phyloP scores from a whole-genome alignment of 2,797 vertebrate genomes.

The Balearica regulorum region DNA sequence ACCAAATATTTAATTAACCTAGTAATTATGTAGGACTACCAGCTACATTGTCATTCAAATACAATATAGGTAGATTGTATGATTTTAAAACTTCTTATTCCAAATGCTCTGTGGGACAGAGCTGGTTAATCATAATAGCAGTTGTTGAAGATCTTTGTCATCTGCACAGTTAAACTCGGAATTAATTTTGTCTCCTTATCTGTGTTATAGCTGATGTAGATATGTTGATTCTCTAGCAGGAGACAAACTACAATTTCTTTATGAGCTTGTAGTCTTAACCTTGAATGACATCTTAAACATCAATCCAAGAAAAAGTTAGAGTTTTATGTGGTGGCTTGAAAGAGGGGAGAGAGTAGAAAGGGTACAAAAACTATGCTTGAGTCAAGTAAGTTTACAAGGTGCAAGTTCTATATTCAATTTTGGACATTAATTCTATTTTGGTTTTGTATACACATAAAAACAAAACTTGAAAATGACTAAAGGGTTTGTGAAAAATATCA shows the following conservation, averaged over 20 bases:
- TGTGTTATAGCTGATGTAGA: background rate
- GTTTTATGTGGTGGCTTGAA: background rate
- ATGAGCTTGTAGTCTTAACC: background rate
- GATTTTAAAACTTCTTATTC: background rate
- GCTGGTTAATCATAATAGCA: background rate
- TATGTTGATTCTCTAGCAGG: background rate
- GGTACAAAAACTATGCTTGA: background rate
- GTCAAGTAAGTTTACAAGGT: background rate
- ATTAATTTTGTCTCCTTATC: background rate
- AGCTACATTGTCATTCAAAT: background rate
- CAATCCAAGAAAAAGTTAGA: no score
- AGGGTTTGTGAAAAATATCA: background rate
- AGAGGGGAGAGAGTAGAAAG: background rate
- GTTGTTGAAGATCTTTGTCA: background rate
- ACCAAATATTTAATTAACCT: slow-evolving; percentile 8
- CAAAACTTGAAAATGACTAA: background rate
- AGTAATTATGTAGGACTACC: background rate
- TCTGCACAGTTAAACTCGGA: background rate
- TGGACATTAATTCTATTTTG: background rate
- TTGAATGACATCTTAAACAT: background rate
- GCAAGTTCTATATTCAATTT: background rate
- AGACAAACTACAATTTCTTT: background rate
- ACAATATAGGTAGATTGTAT: background rate
- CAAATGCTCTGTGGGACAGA: background rate
- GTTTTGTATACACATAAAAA: background rate